Conservation (phyloP, 2,888 invertebrate species). For the Ectropis crepuscularia region DNA sequence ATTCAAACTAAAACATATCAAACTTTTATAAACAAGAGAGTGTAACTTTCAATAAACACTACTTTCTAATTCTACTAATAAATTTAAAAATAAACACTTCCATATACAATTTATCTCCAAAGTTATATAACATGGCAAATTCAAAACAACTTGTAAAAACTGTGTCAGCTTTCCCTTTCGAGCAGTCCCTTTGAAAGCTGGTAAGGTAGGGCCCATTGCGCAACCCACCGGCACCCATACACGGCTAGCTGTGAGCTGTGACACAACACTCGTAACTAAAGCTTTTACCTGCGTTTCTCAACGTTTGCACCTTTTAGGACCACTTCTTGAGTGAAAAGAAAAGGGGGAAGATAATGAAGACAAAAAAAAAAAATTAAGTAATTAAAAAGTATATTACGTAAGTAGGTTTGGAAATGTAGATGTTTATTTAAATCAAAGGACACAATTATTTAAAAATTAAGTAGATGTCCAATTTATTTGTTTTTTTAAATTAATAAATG, state of each 20-base stretch:
- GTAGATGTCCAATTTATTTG: no score
- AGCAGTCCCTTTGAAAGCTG: constrained; percentile 31
- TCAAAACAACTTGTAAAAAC: constrained; percentile 25
- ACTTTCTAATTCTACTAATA: constrained; percentile 1
- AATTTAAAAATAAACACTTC: constrained; percentile 7
- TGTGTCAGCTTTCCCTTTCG: constrained; percentile 34
- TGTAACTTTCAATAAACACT: neutral
- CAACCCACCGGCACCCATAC: constrained; percentile 25
- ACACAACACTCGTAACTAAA: constrained; percentile 29
- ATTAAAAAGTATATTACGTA: no score
- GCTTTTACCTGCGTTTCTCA: constrained; percentile 24
- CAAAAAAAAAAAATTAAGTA: no score
- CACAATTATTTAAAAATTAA: no score
- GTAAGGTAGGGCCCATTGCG: constrained; percentile 30
- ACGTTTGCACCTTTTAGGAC: constrained; percentile 1
- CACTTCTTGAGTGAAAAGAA: neutral
- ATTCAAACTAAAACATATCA: no score
- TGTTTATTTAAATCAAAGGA: no score
- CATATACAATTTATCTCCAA: constrained; percentile 10
- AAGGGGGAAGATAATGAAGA: no score
- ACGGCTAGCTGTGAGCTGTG: constrained; percentile 13
- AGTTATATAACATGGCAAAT: constrained; percentile 23
- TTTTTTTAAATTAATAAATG: no score
- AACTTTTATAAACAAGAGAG: no score
- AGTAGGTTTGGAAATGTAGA: no score